These are phyloP conservation scores for Tonatia bakeri DNA, from an alignment of 2,113 vertebrate genomes.

Conservation along the genomic window DNA sequence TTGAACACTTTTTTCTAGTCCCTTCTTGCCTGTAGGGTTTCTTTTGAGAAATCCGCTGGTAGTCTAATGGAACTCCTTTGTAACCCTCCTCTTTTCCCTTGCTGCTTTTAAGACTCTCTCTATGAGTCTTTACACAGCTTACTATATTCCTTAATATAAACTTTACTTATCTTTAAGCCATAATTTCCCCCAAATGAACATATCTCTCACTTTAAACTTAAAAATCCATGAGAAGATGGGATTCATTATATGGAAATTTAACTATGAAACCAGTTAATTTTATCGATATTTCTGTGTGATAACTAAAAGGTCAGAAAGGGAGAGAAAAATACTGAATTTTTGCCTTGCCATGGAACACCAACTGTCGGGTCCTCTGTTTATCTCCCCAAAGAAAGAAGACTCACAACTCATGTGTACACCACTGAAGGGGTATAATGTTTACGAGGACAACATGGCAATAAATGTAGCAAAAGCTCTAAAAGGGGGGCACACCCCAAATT, in stretches of 20 bases:
- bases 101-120: too few species aligned
- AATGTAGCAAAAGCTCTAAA: not conserved
- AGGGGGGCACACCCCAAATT: not conserved
- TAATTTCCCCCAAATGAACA: not conserved
- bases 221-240: not conserved
- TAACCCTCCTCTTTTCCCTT: too few species aligned
- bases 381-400: not conserved
- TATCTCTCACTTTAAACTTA: not conserved
- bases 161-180: not conserved
- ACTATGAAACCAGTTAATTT: not conserved
- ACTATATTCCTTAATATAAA: not conserved
- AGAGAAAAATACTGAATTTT: conserved; percentile 12
- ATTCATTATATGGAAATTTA: not conserved
- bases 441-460: not conserved
- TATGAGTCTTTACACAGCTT: not conserved
- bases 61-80: too few species aligned
- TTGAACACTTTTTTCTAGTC: too few species aligned
- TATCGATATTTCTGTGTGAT: not conserved
- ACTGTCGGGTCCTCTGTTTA: not conserved
- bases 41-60: too few species aligned
- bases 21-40: too few species aligned
- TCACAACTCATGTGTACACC: not conserved
- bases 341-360: not conserved
- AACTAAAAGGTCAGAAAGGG: not conserved
- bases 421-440: not conserved